Conservation (phyloP, 2,113 vertebrate genomes). For the Geococcyx californianus region DNA sequence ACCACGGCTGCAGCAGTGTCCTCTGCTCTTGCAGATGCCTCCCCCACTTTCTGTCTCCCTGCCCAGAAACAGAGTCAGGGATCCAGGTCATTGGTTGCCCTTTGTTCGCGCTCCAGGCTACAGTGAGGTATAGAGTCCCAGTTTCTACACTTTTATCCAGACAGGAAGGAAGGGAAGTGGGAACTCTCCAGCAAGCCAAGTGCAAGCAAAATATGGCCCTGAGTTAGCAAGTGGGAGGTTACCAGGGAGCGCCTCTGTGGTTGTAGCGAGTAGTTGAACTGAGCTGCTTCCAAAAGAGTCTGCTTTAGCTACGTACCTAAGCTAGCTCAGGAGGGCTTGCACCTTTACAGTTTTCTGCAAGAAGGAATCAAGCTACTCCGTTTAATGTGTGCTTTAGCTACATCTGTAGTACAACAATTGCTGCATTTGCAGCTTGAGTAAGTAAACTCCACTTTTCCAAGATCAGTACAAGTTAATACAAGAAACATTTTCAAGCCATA, state of each 20-base stretch:
- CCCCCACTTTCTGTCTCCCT: not conserved
- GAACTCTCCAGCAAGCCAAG: not conserved
- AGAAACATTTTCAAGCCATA: not conserved
- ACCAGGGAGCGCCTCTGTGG: not conserved
- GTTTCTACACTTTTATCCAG: not conserved
- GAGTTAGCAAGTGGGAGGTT: not conserved
- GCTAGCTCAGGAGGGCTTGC: not conserved
- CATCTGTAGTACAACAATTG: not conserved
- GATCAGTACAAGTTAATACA: not conserved
- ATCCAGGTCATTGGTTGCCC: accelerated
- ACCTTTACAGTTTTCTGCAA: not conserved
- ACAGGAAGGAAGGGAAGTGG: not conserved
- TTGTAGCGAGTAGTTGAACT: not conserved
- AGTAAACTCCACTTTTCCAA: not conserved
- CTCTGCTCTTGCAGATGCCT: not conserved
- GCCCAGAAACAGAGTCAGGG: not conserved
- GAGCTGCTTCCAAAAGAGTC: not conserved
- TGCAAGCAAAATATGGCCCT: accelerated
- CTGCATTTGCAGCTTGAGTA: not conserved
- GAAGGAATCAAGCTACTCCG: not conserved
- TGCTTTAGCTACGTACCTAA: not conserved
- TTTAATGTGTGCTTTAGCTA: accelerated
- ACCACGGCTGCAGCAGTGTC: accelerated
- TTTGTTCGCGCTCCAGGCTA: not conserved
- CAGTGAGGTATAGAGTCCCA: not conserved